Percentiles rank a stretch among this genome's conserved stretches.
These are phyloP conservation scores for Monodelphis domestica DNA, from an alignment of 2,797 vertebrate genomes.

Conservation along the genomic window DNA sequence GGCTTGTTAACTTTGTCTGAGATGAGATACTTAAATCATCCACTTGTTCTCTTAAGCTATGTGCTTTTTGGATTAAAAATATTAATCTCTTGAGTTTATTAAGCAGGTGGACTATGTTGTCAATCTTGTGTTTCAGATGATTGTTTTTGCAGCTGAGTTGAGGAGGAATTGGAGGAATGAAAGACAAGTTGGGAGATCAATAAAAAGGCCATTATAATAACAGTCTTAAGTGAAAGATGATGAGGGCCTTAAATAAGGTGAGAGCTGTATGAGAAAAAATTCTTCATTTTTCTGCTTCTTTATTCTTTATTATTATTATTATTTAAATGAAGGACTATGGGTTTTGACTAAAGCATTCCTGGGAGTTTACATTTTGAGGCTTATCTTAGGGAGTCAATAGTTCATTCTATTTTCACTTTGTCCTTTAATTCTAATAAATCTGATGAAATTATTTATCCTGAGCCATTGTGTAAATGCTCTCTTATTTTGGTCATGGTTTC, in stretches of 20 bases:
- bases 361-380: background rate
- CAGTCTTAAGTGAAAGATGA: background rate
- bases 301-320: no score
- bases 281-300: background rate
- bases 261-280: background rate
- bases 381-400: background rate
- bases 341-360: background rate
- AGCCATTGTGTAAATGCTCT: background rate
- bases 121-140: background rate
- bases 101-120: background rate
- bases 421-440: background rate
- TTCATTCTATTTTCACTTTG: background rate
- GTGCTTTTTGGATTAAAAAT: background rate
- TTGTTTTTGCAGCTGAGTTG: background rate
- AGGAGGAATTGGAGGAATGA: background rate
- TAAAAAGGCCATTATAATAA: background rate
- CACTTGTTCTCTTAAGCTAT: background rate
- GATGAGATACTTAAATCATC: background rate
- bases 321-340: no score
- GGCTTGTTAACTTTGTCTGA: background rate
- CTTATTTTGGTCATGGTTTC: background rate
- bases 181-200: background rate
- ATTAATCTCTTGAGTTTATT: background rate
- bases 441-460: background rate
- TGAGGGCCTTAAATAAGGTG: background rate